Conservation (phyloP, 2,113 vertebrate species). For the Hystrix cristata region DNA sequence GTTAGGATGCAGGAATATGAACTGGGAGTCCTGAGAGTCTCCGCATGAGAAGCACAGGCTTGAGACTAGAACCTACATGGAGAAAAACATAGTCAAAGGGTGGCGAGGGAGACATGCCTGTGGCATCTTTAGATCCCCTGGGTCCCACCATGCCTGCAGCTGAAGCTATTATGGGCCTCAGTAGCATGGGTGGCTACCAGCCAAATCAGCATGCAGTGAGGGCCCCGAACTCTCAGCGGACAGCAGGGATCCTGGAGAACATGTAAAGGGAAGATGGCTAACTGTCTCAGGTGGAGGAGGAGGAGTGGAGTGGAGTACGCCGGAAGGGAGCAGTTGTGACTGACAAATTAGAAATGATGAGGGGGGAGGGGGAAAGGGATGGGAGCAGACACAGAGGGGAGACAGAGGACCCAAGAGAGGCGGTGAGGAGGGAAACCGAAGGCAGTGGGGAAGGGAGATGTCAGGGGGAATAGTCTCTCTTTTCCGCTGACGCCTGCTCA, state of each 20-base stretch:
- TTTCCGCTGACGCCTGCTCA: not conserved
- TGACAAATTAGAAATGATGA: not conserved
- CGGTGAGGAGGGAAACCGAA: fast-evolving
- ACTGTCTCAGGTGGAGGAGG: not conserved
- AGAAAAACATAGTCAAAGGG: not conserved
- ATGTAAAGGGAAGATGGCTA: fast-evolving
- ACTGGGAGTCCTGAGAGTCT: not conserved
- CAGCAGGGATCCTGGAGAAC: too few relatives aligned
- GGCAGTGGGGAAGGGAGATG: fast-evolving
- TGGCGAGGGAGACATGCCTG: not conserved
- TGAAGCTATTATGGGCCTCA: not conserved
- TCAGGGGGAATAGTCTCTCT: not conserved
- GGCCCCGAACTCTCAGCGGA: too few relatives aligned
- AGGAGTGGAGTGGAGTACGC: not conserved
- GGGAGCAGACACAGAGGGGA: not conserved
- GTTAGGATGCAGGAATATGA: too few relatives aligned
- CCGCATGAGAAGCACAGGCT: not conserved
- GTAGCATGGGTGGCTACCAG: not conserved
- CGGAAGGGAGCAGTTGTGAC: not conserved
- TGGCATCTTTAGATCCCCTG: not conserved
- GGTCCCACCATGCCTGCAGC: not conserved
- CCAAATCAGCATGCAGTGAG: fast-evolving
- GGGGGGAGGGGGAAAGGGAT: not conserved
- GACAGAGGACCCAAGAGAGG: not conserved
- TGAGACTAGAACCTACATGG: not conserved